phyloP scores from a whole-genome alignment of 2,113 vertebrate genomes.

The Perca fluviatilis region DNA sequence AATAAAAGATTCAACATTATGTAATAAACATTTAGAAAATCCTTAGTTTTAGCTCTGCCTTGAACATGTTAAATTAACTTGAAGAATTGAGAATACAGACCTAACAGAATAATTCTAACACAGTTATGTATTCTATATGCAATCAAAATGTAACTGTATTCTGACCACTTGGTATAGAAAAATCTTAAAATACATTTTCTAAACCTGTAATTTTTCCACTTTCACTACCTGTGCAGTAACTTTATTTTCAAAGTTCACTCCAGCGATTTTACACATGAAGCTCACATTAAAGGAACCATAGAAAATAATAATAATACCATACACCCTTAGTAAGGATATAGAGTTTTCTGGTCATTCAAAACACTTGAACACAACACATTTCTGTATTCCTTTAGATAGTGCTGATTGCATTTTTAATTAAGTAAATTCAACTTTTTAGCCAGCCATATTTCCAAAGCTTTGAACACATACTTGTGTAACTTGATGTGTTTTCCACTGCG shows the following conservation, averaged over 20 bases:
- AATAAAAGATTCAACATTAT: neutral
- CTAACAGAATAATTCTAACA: neutral
- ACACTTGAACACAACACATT: neutral
- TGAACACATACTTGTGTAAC: constrained; percentile 60
- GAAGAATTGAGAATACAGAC: neutral
- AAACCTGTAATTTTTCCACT: neutral
- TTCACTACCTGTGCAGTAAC: neutral
- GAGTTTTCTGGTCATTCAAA: neutral
- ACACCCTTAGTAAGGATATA: neutral
- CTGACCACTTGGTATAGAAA: neutral
- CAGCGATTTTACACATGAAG: neutral
- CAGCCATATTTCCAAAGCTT: neutral
- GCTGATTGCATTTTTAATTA: neutral
- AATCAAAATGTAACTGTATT: neutral
- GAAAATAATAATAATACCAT: neutral
- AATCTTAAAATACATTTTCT: too few species aligned
- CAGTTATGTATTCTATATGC: neutral
- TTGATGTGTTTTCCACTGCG: accelerated
- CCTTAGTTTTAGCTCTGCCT: neutral
- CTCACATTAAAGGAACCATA: neutral
- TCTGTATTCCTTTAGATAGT: neutral
- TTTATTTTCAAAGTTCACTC: neutral
- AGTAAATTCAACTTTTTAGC: neutral
- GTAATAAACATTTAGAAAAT: neutral
- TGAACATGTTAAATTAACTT: neutral